Conservation (phyloP, 2,113 vertebrate genomes). For the Sisor rabdophorus region DNA sequence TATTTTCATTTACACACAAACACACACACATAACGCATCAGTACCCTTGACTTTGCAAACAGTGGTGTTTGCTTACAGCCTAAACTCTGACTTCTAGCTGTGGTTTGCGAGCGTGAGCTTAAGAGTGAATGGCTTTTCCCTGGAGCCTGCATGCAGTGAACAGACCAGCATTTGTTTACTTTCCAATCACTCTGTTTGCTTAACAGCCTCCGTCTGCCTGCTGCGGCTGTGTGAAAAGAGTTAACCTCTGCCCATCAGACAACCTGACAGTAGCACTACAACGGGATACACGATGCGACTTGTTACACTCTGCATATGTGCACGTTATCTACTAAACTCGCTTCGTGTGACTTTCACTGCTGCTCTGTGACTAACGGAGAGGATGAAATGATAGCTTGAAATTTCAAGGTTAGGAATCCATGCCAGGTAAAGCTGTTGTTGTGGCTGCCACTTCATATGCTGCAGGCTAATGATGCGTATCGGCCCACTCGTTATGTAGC, state of each 20-base stretch:
- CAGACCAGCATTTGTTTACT: conserved; percentile 81
- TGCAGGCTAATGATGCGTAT: conserved; percentile 20
- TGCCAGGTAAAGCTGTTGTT: conserved; percentile 17
- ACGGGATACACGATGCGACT: neutral
- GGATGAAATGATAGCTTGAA: conserved; percentile 13
- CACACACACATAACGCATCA: conserved; percentile 75
- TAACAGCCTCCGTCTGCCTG: conserved; percentile 76
- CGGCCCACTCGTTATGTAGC: conserved; percentile 24
- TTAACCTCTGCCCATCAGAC: conserved; percentile 26
- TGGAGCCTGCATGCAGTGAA: conserved; percentile 73
- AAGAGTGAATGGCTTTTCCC: conserved; percentile 81
- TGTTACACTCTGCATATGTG: conserved; percentile 32
- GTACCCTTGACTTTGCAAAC: conserved; percentile 91
- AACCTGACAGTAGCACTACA: conserved; percentile 35
- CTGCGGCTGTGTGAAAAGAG: conserved; percentile 75
- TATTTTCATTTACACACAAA: neutral
- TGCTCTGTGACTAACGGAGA: neutral
- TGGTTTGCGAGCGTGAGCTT: conserved; percentile 83
- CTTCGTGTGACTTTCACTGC: neutral
- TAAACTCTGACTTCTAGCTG: conserved; percentile 83
- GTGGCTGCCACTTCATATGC: conserved; percentile 13
- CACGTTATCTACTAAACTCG: conserved; percentile 53
- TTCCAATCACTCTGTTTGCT: conserved; percentile 81
- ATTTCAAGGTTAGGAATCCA: conserved; percentile 11
- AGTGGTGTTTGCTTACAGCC: conserved; percentile 88